phyloP scores from a whole-genome alignment of 2,113 vertebrate species.

The Lepus americanus region DNA sequence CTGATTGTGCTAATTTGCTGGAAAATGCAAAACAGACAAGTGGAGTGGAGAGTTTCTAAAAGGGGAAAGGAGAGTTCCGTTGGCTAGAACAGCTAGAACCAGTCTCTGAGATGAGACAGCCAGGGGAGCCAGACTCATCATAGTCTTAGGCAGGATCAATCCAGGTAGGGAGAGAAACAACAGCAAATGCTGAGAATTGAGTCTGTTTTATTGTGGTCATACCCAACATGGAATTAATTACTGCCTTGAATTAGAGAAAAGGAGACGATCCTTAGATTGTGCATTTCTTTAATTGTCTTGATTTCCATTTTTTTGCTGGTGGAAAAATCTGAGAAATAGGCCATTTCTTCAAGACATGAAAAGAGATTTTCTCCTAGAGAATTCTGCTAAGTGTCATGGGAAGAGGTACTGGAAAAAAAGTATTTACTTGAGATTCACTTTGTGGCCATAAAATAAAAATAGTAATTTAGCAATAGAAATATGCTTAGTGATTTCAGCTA shows the following conservation, averaged over 20 bases:
- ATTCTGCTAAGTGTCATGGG: not conserved
- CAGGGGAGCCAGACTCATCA: not conserved
- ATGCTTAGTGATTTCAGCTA: not conserved
- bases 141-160: not conserved
- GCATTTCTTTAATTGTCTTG: not conserved
- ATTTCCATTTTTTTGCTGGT: not conserved
- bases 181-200: not conserved
- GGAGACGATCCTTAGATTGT: not conserved
- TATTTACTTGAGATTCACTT: slow-evolving; percentile 26
- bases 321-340: not conserved
- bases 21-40: not conserved
- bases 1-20: not conserved
- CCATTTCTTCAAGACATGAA: not conserved
- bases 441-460: slow-evolving; percentile 41
- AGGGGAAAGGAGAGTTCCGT: not conserved
- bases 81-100: too few relatives aligned
- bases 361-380: slow-evolving; percentile 39
- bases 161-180: not conserved
- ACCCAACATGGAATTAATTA: not conserved
- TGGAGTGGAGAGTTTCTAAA: not conserved
- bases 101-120: not conserved
- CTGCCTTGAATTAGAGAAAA: not conserved
- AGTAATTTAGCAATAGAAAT: not conserved
- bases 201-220: not conserved
- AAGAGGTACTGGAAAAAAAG: not conserved